Base-by-base conservation (phyloP, 2,888 invertebrate genomes). In the Ypsolopha scabrella region DNA sequence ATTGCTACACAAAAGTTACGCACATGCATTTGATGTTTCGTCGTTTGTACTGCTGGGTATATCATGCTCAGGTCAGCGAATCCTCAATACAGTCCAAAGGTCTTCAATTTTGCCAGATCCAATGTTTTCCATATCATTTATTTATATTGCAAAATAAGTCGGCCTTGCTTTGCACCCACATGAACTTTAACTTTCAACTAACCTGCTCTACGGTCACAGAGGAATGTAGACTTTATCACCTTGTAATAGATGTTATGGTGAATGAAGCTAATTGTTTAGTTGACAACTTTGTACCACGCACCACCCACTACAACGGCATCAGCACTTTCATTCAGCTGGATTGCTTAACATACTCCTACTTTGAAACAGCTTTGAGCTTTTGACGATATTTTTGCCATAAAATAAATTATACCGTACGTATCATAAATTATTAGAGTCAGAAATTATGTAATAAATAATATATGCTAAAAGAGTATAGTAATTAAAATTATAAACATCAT, bases 91-190 rank as follows among this genome's bases (percentile, higher is more conserved):
- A 24, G 24, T 24, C 24, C 24, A 24, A 24, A 24, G 24, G 24
- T 24, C 24, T 24, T 24, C 43, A 11, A 43, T 13, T 43, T 43
- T 13, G 43, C 43, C 13, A 14, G 14, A 8, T 43, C 43, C 13
- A 6, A 8, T 13, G 4, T 13, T 43, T 43, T 43, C 11, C 41
- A 41, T 41, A 41, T 41, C 41, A 13, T 11, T 6, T 2, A 13
- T 41, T 14, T 13, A 13, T 13, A 43, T 14, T 13, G 43, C 43
- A 14, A 14, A 24, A 24, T 24, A 24, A 36, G 68, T 62, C 70
- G 74, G 73, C 81, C 81, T 80, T 80, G 80, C 67, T 24, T 24
- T 24, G 70, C 77, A 68, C 79, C 78, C 78, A 80, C 81, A 66
- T 69, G 45, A 45, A 45, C 45, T 44, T 44, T 33, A 9, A 44